Evolutionary conservation across 2,888 invertebrate species (phyloP).

Genomic region (Mayetiola destructor): DNA sequence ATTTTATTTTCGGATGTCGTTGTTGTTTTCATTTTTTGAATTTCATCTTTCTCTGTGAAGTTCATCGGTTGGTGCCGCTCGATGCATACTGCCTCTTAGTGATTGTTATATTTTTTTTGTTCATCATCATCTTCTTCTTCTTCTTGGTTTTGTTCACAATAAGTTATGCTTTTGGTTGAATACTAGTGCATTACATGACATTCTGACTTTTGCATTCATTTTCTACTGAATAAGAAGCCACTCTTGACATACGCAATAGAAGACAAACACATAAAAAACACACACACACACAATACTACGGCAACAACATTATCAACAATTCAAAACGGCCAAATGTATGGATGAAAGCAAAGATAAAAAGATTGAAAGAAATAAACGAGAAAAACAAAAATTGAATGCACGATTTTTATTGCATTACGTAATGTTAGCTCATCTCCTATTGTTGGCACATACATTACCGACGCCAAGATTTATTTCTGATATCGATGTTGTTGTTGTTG

Average conservation of each 20-base stretch:
- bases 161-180: not conserved
- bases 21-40: not conserved
- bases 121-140: not conserved
- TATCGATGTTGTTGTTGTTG: not conserved
- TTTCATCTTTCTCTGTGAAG: not conserved
- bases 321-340: too few species aligned
- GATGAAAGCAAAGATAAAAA: too few species aligned
- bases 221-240: conserved; percentile 1
- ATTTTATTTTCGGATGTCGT: not conserved
- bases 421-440: conserved; percentile 13
- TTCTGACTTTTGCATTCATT: not conserved
- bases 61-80: not conserved
- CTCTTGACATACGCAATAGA: too few species aligned
- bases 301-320: not conserved
- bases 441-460: conserved; percentile 12
- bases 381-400: too few species aligned
- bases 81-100: not conserved
- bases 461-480: conserved; percentile 12
- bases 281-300: too few species aligned
- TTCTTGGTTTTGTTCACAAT: too few species aligned
- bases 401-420: conserved; percentile 12
- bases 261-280: too few species aligned
- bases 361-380: too few species aligned
- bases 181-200: not conserved
- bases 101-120: not conserved